These are phyloP conservation scores for Setipinna tenuifilis DNA, from an alignment of 2,797 vertebrate genomes.

Conservation along the genomic window DNA sequence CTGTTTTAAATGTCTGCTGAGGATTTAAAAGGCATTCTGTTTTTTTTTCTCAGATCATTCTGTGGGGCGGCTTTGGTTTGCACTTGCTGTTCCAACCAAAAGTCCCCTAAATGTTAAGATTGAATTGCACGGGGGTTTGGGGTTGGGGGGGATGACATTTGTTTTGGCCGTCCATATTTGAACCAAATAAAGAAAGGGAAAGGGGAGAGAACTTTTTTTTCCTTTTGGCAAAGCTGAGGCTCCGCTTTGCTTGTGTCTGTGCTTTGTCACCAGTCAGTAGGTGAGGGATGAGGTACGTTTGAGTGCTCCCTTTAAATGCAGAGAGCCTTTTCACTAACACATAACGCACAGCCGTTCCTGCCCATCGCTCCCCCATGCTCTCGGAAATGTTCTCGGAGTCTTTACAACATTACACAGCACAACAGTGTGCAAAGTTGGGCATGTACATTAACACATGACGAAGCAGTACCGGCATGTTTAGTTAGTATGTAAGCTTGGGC, in stretches of 20 bases:
- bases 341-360: neutral
- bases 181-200: conserved; percentile 26
- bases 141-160: conserved; percentile 41
- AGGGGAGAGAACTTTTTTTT: neutral
- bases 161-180: conserved; percentile 44
- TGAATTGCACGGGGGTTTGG: conserved; percentile 41
- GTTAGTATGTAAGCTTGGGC: neutral
- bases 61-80: conserved; percentile 29
- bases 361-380: neutral
- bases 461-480: conserved; percentile 18
- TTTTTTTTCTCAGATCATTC: conserved; percentile 16
- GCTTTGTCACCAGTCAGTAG: conserved; percentile 48
- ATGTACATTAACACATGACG: neutral
- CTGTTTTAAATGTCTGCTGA: conserved; percentile 33
- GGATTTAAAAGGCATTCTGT: conserved; percentile 35
- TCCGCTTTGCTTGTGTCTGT: conserved; percentile 42
- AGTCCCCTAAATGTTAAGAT: conserved; percentile 46
- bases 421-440: neutral
- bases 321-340: neutral
- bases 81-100: conserved; percentile 46
- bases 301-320: neutral
- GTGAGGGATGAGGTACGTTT: conserved; percentile 25
- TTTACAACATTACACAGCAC: neutral
- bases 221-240: conserved; percentile 25
- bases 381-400: neutral